A percentile compares a stretch with the other conserved stretches of the same genome.
Conservation (phyloP, 2,797 vertebrate genomes). For the Sardinella longiceps region DNA sequence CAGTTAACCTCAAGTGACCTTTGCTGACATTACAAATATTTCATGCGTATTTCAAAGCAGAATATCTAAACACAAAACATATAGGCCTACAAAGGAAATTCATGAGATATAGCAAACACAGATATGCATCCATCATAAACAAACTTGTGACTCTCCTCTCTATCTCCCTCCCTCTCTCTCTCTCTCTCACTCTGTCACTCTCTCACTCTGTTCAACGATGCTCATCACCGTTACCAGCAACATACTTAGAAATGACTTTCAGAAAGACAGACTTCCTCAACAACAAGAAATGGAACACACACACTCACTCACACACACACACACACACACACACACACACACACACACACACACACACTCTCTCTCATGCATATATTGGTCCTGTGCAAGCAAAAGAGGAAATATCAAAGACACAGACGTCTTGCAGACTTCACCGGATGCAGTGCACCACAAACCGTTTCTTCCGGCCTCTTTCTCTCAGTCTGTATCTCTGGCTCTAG, state of each 20-base stretch:
- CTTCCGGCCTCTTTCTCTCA: conserved; percentile 9
- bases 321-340: background rate
- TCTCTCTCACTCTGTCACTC: background rate
- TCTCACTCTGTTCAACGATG: background rate
- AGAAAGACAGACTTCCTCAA: background rate
- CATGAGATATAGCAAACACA: too few relatives aligned
- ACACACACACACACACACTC: background rate
- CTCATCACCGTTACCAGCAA: background rate
- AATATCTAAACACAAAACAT: too few relatives aligned
- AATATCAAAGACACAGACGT: conserved; percentile 40
- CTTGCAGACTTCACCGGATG: conserved; percentile 54
- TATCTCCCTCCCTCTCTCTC: background rate
- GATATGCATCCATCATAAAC: too few relatives aligned
- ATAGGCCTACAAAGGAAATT: background rate
- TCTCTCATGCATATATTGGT: background rate
- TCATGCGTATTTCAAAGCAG: background rate
- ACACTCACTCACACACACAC: background rate
- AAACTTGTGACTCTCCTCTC: background rate
- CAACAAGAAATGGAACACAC: background rate
- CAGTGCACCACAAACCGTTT: conserved; percentile 39
- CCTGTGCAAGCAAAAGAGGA: background rate
- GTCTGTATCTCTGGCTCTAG: background rate
- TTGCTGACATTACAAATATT: too few relatives aligned
- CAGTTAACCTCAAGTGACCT: too few relatives aligned
- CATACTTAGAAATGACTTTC: background rate